Evolutionary conservation across 2,888 invertebrate species (phyloP), one percentile per base, ranked within the genome.

Genomic region (Cremastinae sp.): DNA sequence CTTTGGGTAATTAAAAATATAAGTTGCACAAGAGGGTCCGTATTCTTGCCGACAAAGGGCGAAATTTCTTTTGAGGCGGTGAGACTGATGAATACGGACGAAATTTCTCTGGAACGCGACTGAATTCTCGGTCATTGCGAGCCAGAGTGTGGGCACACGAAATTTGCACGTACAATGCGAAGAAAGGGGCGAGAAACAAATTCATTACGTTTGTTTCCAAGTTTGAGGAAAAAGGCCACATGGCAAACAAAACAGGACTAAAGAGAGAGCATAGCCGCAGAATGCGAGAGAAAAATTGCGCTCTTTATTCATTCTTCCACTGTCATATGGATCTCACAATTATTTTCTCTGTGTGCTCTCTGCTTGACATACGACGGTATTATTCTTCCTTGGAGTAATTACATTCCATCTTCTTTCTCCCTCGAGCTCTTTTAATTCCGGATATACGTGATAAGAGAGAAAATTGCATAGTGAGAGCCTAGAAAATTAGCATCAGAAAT

Each of bases 241-340:
- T 47, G 41, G 53, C 56, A 8, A 45, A 51, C 56, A 53, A 47
- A 71, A 49, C 47, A 41, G 18, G 54, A 38, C 18, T 47, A 47
- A 36, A 56, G 56, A 10, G 28, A 34, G 43, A 69, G 18, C 41
- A 18, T 66, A 47, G 47, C 7, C 41, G 45, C 14, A 16, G 51
- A 64, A 51, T 38, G 64, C 14, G 41, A 41, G 41, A 38, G 49
- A 43, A 16, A 51, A 38, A 53, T 59, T 28, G 36, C 49, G 61
- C 73, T 62, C 72, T 76, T 73, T 76, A 53, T 76, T 73, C 69
- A 18, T 68, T 64, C 53, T 68, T 61, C 51, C 47, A 68, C 68
- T 22, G 38, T 58, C 47, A 49, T 38, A 58, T 51, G 68, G 51
- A 45, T 66, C 56, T 66, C 75, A 49, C 58, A 56, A 53, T 62